Percentiles rank a stretch among this genome's conserved stretches.
Conservation (phyloP, 1,140 invertebrate species). For the Triops longicaudatus region DNA sequence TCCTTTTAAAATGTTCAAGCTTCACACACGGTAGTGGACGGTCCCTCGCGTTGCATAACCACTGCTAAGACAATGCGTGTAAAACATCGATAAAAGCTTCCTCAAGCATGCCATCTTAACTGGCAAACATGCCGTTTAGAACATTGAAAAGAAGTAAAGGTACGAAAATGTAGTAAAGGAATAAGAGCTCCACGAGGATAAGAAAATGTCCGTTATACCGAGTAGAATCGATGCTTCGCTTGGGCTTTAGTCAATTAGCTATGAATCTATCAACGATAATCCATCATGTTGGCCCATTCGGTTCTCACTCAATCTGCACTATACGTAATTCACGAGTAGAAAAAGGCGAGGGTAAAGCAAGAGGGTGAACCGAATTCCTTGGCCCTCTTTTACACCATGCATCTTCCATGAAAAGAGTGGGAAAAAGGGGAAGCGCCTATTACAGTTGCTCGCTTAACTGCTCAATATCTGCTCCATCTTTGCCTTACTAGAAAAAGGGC, state of each 20-base stretch:
- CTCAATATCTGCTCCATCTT: background rate
- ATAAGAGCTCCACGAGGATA: background rate
- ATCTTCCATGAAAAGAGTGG: background rate
- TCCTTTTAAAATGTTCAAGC: too few relatives aligned
- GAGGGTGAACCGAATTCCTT: background rate
- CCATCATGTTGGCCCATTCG: background rate
- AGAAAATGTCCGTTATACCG: background rate
- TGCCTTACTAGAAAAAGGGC: background rate
- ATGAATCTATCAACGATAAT: constrained; percentile 8
- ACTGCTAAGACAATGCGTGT: too few relatives aligned
- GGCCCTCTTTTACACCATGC: background rate
- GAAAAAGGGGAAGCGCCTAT: background rate
- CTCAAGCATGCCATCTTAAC: background rate
- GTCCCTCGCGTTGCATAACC: too few relatives aligned
- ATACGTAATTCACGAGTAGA: background rate
- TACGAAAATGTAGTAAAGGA: background rate
- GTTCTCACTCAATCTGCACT: background rate
- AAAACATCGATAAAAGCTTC: background rate
- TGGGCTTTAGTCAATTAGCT: constrained; percentile 1
- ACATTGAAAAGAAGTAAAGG: background rate
- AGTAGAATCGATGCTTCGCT: background rate
- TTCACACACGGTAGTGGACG: too few relatives aligned
- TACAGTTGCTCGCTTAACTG: background rate
- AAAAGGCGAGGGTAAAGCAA: background rate
- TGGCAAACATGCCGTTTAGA: background rate